These are phyloP conservation scores for Odontamblyopus rebecca DNA, from an alignment of 2,797 vertebrate genomes.

Conservation along the genomic window DNA sequence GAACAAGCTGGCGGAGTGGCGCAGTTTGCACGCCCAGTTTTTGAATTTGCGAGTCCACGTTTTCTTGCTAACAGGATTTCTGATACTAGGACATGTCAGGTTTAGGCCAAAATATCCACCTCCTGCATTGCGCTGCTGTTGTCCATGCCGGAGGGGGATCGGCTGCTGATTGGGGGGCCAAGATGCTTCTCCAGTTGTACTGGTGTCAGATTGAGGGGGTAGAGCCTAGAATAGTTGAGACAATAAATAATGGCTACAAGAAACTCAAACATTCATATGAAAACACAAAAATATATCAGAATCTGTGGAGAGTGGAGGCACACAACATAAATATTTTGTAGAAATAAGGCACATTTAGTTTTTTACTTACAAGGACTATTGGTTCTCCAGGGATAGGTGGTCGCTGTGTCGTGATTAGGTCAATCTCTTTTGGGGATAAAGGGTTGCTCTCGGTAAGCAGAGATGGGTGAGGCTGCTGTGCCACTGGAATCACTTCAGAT, in stretches of 20 bases:
- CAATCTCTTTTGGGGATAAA: slow-evolving; percentile 55
- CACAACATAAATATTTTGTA: slow-evolving; percentile 25
- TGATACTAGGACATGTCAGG: slow-evolving; percentile 99
- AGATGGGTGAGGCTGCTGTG: slow-evolving; percentile 68
- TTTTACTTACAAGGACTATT: slow-evolving; percentile 77
- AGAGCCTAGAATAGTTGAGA: slow-evolving; percentile 82
- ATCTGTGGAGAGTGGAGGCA: slow-evolving; percentile 14
- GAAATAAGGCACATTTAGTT: neutral
- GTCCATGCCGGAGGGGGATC: slow-evolving; percentile 76
- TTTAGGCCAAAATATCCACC: slow-evolving; percentile 99
- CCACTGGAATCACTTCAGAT: slow-evolving; percentile 47
- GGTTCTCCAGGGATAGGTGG: slow-evolving; percentile 71
- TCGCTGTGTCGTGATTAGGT: slow-evolving; percentile 47
- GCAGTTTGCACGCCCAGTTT: slow-evolving; percentile 96
- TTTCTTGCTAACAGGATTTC: slow-evolving; percentile 98
- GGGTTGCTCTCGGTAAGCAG: slow-evolving; percentile 60
- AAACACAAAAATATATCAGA: slow-evolving; percentile 35
- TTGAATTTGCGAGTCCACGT: slow-evolving; percentile 96
- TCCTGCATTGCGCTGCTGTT: slow-evolving; percentile 88
- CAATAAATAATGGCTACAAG: slow-evolving; percentile 55
- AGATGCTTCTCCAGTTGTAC: slow-evolving; percentile 73
- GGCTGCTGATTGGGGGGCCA: slow-evolving; percentile 79
- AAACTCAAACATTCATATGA: slow-evolving; percentile 26
- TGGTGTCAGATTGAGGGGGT: slow-evolving; percentile 79
- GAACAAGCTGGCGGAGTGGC: slow-evolving; percentile 95